phyloP scores from a whole-genome alignment of 2,888 invertebrate genomes.

The Drosophila algonquin region DNA sequence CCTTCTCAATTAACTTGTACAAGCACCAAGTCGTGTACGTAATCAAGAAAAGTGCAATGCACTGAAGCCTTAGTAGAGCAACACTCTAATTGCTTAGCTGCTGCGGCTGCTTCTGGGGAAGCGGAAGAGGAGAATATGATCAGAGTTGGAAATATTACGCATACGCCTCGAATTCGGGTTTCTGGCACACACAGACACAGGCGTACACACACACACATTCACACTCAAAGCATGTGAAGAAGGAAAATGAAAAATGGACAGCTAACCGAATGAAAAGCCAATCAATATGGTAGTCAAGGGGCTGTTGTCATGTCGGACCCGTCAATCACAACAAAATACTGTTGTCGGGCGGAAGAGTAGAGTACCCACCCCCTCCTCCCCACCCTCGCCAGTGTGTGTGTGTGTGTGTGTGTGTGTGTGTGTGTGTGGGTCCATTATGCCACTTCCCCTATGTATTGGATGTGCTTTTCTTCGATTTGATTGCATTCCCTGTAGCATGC shows the following conservation, averaged over 20 bases:
- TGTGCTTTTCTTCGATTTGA: constrained; percentile 17
- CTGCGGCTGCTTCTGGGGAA: neutral
- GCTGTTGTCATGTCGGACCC: constrained; percentile 66
- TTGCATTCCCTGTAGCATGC: constrained; percentile 26
- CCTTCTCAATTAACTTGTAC: neutral
- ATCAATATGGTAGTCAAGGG: constrained; percentile 65
- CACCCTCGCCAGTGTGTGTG: neutral
- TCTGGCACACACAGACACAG: constrained; percentile 50
- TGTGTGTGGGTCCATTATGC: constrained; percentile 24
- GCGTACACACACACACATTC: constrained; percentile 38
- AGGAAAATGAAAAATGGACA: constrained; percentile 23
- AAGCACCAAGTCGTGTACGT: constrained; percentile 42
- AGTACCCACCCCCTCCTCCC: constrained; percentile 9
- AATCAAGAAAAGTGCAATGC: constrained; percentile 64
- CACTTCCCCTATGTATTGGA: constrained; percentile 39
- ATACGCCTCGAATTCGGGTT: constrained; percentile 68
- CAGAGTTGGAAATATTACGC: constrained; percentile 59
- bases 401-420: constrained; percentile 19
- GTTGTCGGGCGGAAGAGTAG: constrained; percentile 33
- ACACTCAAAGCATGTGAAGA: constrained; percentile 14
- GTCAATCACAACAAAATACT: constrained; percentile 45
- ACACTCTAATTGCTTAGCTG: constrained; percentile 5
- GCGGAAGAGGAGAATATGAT: constrained; percentile 10
- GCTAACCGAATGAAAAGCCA: constrained; percentile 43
- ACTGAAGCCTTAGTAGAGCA: constrained; percentile 57